phyloP scores from a whole-genome alignment of 2,888 invertebrate species.

The Scaptomyza polygonia region DNA sequence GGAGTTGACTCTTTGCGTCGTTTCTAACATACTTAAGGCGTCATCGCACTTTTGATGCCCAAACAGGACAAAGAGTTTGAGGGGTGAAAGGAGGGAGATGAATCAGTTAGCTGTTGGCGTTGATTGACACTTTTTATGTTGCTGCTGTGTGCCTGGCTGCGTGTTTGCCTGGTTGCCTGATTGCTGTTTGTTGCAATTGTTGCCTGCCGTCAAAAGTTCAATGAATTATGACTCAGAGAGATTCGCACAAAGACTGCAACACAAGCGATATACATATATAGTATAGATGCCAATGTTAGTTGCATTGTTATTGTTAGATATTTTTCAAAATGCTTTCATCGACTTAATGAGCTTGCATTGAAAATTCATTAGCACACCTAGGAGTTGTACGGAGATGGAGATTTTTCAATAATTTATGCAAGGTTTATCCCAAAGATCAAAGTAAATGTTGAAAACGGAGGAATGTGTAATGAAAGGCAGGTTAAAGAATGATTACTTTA shows the following conservation, averaged over 20 bases:
- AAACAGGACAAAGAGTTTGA: background rate
- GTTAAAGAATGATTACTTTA: too few species aligned
- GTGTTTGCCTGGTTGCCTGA: constrained; percentile 15
- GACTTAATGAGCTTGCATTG: constrained; percentile 59
- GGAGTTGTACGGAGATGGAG: too few species aligned
- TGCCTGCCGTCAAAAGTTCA: constrained; percentile 64
- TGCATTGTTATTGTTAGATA: constrained; percentile 1
- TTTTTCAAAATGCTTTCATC: constrained; percentile 20
- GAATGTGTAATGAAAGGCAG: too few species aligned
- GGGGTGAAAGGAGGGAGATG: background rate
- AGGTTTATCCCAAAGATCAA: too few species aligned
- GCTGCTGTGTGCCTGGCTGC: constrained; percentile 18
- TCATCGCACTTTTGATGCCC: constrained; percentile 48
- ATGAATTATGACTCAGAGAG: constrained; percentile 69
- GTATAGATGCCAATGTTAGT: constrained; percentile 6
- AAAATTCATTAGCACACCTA: constrained; percentile 60
- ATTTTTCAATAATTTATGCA: too few species aligned
- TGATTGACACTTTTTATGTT: constrained; percentile 74
- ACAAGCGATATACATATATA: background rate
- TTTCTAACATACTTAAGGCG: constrained; percentile 26
- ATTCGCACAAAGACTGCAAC: constrained; percentile 2
- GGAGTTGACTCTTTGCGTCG: constrained; percentile 3
- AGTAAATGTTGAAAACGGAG: background rate
- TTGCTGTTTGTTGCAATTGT: constrained; percentile 45
- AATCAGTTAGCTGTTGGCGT: constrained; percentile 46